Conservation (phyloP, 2,888 invertebrate species). For the Poecilus cupreus region DNA sequence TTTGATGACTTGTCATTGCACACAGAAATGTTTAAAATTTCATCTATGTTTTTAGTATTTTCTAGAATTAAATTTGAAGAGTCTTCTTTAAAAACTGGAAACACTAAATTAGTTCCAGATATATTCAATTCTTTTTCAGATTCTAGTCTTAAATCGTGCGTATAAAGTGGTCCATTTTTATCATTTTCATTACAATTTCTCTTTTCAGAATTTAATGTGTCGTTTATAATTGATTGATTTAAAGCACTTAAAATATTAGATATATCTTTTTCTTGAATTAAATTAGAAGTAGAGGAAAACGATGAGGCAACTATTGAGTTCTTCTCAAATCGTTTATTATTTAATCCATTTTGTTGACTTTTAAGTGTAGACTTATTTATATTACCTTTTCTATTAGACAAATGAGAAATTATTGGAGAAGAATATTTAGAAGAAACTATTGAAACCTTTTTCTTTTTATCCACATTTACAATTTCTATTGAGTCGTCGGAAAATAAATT, state of each 20-base stretch:
- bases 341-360: neutral
- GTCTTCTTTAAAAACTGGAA: neutral
- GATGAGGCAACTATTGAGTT: neutral
- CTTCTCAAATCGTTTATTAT: neutral
- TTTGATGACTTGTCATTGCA: neutral
- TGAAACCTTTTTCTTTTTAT: neutral
- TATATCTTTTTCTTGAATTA: slow-evolving; percentile 2
- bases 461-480: neutral
- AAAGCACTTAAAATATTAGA: neutral
- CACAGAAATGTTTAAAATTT: neutral
- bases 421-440: neutral
- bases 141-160: neutral
- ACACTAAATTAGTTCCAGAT: neutral
- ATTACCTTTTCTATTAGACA: neutral
- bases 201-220: neutral
- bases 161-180: neutral
- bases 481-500: neutral
- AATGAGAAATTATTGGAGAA: neutral
- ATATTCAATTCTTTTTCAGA: too few species aligned
- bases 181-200: neutral
- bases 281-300: neutral
- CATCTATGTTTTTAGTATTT: slow-evolving; percentile 3
- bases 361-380: neutral
- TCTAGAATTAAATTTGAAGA: neutral
- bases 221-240: neutral